A percentile compares a stretch with the other conserved stretches of the same genome.
Evolutionary conservation across 1,140 invertebrate genomes (phyloP).

Genomic region (Uloborus diversus): DNA sequence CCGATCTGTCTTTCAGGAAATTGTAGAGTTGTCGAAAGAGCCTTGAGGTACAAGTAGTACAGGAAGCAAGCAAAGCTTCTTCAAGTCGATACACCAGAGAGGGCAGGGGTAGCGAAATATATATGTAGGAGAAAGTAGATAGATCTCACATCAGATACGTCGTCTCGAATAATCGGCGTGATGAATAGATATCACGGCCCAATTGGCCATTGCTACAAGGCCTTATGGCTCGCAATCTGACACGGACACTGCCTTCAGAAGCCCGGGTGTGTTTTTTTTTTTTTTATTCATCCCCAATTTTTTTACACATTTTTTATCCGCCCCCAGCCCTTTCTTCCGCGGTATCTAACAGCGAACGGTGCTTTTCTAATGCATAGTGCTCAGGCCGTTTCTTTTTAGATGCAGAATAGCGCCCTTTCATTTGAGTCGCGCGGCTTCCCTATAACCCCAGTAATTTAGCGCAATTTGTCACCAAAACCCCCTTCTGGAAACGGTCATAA

Average conservation of each 20-base stretch:
- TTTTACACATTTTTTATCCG: conserved; percentile 13
- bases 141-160: conserved; percentile 47
- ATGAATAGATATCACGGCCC: conserved; percentile 56
- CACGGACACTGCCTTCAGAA: conserved; percentile 54
- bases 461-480: conserved; percentile 57
- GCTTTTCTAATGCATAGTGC: conserved; percentile 44
- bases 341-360: conserved; percentile 20
- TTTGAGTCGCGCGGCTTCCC: conserved; percentile 32
- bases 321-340: background rate
- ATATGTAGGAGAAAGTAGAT: conserved; percentile 29
- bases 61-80: conserved; percentile 17
- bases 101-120: conserved; percentile 2
- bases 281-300: conserved; percentile 27
- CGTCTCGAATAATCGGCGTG: conserved; percentile 56
- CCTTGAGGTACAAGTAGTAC: conserved; percentile 39
- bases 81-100: conserved; percentile 18
- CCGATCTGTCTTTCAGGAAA: conserved; percentile 47
- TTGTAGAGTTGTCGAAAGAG: conserved; percentile 41
- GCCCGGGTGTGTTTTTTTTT: conserved; percentile 40
- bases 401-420: conserved; percentile 52
- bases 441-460: conserved; percentile 57
- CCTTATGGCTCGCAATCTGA: conserved; percentile 54
- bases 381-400: conserved; percentile 15
- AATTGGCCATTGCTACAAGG: conserved; percentile 53
- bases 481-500: conserved; percentile 2